These are phyloP conservation scores for Eristalis intricaria DNA, from an alignment of 2,888 invertebrate species.

Conservation along the genomic window DNA sequence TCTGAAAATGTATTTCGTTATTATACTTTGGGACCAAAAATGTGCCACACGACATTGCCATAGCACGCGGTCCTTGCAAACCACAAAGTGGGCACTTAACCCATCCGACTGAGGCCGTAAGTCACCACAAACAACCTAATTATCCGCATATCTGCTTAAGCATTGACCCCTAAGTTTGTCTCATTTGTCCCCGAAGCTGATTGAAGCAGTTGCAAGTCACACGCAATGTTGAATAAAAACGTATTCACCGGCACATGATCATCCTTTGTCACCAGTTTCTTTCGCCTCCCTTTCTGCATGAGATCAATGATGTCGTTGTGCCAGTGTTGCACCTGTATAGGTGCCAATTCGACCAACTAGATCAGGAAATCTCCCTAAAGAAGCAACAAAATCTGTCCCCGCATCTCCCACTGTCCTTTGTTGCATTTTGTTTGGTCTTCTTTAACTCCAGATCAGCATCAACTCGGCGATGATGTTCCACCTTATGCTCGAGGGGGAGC, in stretches of 20 bases:
- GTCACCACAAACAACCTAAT: slow-evolving; percentile 64
- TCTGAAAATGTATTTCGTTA: too few relatives aligned
- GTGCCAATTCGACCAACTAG: slow-evolving; percentile 52
- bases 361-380: slow-evolving; percentile 37
- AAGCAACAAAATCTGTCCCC: slow-evolving; percentile 45
- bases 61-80: not conserved
- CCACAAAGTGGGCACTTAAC: slow-evolving; percentile 50
- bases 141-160: slow-evolving; percentile 15
- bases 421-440: slow-evolving; percentile 3
- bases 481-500: slow-evolving; percentile 30
- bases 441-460: slow-evolving; percentile 51
- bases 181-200: slow-evolving; percentile 53
- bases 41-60: slow-evolving; percentile 5
- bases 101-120: slow-evolving; percentile 32
- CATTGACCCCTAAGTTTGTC: slow-evolving; percentile 45
- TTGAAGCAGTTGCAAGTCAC: not conserved
- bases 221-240: not conserved
- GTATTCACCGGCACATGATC: not conserved
- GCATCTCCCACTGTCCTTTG: slow-evolving; percentile 23
- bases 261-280: not conserved
- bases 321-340: slow-evolving; percentile 61
- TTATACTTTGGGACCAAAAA: too few relatives aligned
- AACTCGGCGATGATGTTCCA: slow-evolving; percentile 56
- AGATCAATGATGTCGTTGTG: not conserved
- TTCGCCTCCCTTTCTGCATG: not conserved